Conservation (phyloP, 2,113 vertebrate genomes). For the Pterocles gutturalis region DNA sequence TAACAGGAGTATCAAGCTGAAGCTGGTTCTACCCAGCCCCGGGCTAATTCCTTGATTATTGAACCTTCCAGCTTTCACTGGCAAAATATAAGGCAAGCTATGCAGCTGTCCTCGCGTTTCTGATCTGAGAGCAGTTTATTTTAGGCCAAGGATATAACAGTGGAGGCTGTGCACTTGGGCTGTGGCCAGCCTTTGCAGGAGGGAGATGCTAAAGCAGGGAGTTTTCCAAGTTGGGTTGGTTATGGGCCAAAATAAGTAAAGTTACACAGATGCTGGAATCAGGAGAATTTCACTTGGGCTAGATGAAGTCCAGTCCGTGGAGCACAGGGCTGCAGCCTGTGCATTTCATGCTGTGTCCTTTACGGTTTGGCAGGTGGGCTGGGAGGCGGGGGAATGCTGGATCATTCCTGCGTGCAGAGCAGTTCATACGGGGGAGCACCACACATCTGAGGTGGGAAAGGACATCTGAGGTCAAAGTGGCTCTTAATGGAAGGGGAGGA, state of each 20-base stretch:
- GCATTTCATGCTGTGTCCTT: not conserved
- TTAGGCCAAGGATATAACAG: not conserved
- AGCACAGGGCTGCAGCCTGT: not conserved
- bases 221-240: not conserved
- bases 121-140: not conserved
- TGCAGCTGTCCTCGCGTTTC: slow-evolving; percentile 4
- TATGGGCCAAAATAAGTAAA: not conserved
- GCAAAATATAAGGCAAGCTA: not conserved
- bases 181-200: not conserved
- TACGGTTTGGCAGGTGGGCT: not conserved
- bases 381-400: not conserved
- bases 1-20: not conserved
- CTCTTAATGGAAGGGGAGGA: not conserved
- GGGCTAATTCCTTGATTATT: not conserved
- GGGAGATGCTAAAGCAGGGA: not conserved
- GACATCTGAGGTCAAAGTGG: not conserved
- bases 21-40: not conserved
- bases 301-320: not conserved
- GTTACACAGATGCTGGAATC: not conserved
- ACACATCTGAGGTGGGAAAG: not conserved
- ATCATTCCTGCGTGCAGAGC: not conserved
- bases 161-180: not conserved
- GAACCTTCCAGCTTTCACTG: not conserved
- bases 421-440: not conserved
- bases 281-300: not conserved